Evolutionary conservation across 2,888 invertebrate species (phyloP), one percentile per base, ranked within the genome.

Genomic region (Caenorhabditis wallacei): DNA sequence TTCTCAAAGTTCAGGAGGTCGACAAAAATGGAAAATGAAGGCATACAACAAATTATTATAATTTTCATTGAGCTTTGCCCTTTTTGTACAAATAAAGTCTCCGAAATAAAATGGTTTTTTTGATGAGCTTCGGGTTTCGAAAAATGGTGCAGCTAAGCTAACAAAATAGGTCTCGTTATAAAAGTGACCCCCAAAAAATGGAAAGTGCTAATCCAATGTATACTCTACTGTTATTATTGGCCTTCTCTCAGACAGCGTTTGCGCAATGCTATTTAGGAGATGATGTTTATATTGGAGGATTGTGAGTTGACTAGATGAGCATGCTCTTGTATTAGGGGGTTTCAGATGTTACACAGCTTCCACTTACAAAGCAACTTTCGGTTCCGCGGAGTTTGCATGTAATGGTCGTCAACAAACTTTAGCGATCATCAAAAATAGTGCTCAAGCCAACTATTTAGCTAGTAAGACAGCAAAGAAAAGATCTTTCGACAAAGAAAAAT

Each of bases 311-410:
- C 7, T 8, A 51, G 30, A 30, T 30, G 30, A 30, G 3, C 30
- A 30, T 30, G 30, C 30, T 8, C 3, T 8, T 30, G 30, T 30
- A 30, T 30, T 30, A 30, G 30, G 8, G 30, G 30, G 30, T 8
- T 24, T 53, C 53, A 53, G 53, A 24, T 53, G 53, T 5, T 53
- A 53, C 24, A 24, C 53, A 24, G 22, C 24, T 24, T 24, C 53
- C 0, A 24, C 8, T 10, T 53, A 53, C 53, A 53, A 53, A 53
- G 24, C 53, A 1, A 24, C 53, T 11, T 53, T n/a, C 53, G 5
- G 5, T 1, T 11, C 22, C 10, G 53, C 53, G 3, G 24, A 53
- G 16, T 24, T 3, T 2, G n/a, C 24, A 24, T 53, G 53, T 22
- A 22, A 53, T 13, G 22, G 53, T 8, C 18, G 20, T 7, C 5